A percentile compares a stretch with the other conserved stretches of the same genome.
These are phyloP conservation scores for Cynocephalus volans DNA, from an alignment of 2,113 vertebrate species.

Conservation along the genomic window DNA sequence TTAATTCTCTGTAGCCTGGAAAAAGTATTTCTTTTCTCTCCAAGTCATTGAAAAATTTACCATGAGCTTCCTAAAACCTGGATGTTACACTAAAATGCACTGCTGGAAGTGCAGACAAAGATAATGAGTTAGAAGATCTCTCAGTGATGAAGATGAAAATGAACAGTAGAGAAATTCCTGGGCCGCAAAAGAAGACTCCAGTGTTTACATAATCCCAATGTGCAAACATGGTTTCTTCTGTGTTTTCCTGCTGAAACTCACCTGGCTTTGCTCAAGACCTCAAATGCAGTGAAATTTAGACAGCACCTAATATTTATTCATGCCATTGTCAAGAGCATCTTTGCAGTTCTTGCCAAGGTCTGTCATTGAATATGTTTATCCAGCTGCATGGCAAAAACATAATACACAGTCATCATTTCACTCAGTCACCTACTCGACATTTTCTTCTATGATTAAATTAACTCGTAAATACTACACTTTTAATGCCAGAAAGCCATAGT, in stretches of 20 bases:
- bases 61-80: slow-evolving; percentile 71
- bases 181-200: slow-evolving; percentile 72
- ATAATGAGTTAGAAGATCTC: slow-evolving; percentile 82
- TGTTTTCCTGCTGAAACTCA: slow-evolving; percentile 86
- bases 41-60: slow-evolving; percentile 76
- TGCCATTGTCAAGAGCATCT: slow-evolving; percentile 89
- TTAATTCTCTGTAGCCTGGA: slow-evolving; percentile 49
- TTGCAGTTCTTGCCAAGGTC: slow-evolving; percentile 87
- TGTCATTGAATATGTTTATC: slow-evolving; percentile 89
- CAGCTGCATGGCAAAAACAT: slow-evolving; percentile 89
- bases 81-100: slow-evolving; percentile 69
- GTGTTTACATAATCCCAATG: slow-evolving; percentile 82
- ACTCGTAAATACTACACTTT: slow-evolving; percentile 88
- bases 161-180: slow-evolving; percentile 75
- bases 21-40: slow-evolving; percentile 78
- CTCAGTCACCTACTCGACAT: slow-evolving; percentile 88
- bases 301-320: slow-evolving; percentile 90
- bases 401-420: slow-evolving; percentile 89
- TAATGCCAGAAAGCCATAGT: slow-evolving; percentile 85
- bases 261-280: slow-evolving; percentile 89
- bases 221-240: slow-evolving; percentile 82
- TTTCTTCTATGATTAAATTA: slow-evolving; percentile 89
- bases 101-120: slow-evolving; percentile 83
- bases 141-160: slow-evolving; percentile 85
- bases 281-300: slow-evolving; percentile 84